phyloP scores from a whole-genome alignment of 2,113 vertebrate genomes.

The Hypanus sabinus region DNA sequence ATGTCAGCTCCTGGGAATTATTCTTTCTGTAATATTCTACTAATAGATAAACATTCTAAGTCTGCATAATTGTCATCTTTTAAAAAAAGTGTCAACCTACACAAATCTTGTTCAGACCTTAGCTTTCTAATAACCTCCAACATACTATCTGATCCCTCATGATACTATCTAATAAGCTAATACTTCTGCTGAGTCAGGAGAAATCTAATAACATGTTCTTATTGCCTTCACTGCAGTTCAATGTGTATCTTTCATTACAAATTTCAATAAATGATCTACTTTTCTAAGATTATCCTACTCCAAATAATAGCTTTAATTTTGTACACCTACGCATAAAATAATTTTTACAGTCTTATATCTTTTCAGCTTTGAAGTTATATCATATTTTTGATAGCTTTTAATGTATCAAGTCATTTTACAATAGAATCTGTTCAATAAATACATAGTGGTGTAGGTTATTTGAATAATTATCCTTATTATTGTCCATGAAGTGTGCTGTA shows the following conservation, averaged over 20 bases:
- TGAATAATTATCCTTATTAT: neutral
- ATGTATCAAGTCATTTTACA: neutral
- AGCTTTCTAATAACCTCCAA: neutral
- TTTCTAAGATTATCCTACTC: neutral
- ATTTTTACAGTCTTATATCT: neutral
- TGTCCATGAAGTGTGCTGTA: neutral
- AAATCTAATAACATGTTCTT: conserved; percentile 1
- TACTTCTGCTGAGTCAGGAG: neutral
- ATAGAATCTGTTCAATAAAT: neutral
- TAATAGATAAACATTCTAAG: neutral
- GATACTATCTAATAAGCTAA: neutral
- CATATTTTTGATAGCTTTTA: neutral
- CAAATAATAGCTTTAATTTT: neutral
- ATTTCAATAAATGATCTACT: neutral
- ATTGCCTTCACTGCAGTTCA: neutral
- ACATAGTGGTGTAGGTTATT: neutral
- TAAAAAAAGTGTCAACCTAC: neutral
- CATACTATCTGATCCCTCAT: neutral
- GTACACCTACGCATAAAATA: too few species aligned
- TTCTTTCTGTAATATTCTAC: neutral
- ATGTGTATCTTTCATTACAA: neutral
- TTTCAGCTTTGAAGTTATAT: neutral
- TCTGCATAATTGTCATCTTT: neutral
- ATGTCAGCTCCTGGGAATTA: neutral
- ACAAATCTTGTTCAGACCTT: neutral